phyloP scores from a whole-genome alignment of 1,140 invertebrate genomes.

The Drosophila tropicalis region DNA sequence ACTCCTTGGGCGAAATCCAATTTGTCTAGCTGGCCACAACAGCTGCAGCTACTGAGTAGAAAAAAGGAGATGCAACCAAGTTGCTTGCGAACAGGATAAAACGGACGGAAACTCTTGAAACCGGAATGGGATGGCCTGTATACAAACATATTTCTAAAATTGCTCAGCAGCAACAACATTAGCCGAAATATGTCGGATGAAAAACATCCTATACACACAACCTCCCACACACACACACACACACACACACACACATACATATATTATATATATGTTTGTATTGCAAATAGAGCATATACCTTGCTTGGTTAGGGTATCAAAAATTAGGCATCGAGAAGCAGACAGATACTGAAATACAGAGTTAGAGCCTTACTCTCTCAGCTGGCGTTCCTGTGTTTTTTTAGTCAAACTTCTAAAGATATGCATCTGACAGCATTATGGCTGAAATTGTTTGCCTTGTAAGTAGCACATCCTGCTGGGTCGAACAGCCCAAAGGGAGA shows the following conservation, averaged over 20 bases:
- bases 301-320: not conserved
- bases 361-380: not conserved
- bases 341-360: not conserved
- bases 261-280: no score
- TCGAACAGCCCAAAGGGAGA: constrained; percentile 20
- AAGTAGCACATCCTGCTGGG: constrained; percentile 54
- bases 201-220: no score
- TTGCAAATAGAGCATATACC: no score
- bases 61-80: constrained; percentile 21
- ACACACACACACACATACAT: no score
- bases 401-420: constrained; percentile 7
- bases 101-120: not conserved
- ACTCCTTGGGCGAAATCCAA: constrained; percentile 42
- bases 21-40: constrained; percentile 46
- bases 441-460: constrained; percentile 63
- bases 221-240: no score
- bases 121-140: not conserved
- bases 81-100: not conserved
- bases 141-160: not conserved
- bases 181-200: not conserved
- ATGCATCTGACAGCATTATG: constrained; percentile 64
- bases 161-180: constrained; percentile 5
- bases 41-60: constrained; percentile 32
- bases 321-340: not conserved
- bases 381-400: no score